These are phyloP conservation scores for Lottia gigantea DNA, from an alignment of 2,888 invertebrate genomes.

Conservation along the genomic window DNA sequence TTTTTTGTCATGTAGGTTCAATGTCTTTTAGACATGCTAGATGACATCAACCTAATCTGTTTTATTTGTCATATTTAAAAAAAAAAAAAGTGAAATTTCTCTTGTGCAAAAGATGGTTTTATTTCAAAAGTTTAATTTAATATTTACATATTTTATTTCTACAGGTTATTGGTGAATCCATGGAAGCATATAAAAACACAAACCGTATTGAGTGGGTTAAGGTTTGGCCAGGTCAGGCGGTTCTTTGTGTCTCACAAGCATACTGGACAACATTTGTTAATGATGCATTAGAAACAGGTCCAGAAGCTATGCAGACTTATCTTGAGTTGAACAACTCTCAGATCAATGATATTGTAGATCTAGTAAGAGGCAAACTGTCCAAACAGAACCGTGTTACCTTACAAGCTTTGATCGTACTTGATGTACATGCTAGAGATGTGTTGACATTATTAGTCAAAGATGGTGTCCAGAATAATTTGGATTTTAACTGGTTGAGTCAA, in stretches of 20 bases:
- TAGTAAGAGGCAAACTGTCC: constrained; percentile 74
- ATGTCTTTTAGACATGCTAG: no score
- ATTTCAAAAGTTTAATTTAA: no score
- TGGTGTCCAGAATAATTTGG: constrained; percentile 63
- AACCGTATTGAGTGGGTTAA: constrained; percentile 68
- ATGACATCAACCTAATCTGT: no score
- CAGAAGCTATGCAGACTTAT: constrained; percentile 73
- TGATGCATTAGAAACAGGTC: constrained; percentile 58
- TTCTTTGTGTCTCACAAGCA: constrained; percentile 66
- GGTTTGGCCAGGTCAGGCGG: constrained; percentile 71
- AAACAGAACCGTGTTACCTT: constrained; percentile 69
- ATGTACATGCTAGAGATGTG: constrained; percentile 73
- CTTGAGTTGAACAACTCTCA: constrained; percentile 80
- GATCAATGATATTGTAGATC: constrained; percentile 83
- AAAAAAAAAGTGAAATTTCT: no score
- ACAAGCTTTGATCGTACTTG: constrained; percentile 76
- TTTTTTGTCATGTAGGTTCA: neutral
- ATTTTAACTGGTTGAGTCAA: constrained; percentile 70
- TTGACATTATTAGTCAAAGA: constrained; percentile 59
- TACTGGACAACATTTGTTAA: constrained; percentile 69
- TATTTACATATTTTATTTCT: constrained; percentile 9
- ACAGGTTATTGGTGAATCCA: constrained; percentile 74
- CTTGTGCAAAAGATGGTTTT: no score
- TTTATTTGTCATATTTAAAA: no score
- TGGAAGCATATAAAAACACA: constrained; percentile 78